A percentile compares a stretch with the other conserved stretches of the same genome.
Evolutionary conservation across 2,797 vertebrate species (phyloP).

Genomic region (Eremophila alpestris): DNA sequence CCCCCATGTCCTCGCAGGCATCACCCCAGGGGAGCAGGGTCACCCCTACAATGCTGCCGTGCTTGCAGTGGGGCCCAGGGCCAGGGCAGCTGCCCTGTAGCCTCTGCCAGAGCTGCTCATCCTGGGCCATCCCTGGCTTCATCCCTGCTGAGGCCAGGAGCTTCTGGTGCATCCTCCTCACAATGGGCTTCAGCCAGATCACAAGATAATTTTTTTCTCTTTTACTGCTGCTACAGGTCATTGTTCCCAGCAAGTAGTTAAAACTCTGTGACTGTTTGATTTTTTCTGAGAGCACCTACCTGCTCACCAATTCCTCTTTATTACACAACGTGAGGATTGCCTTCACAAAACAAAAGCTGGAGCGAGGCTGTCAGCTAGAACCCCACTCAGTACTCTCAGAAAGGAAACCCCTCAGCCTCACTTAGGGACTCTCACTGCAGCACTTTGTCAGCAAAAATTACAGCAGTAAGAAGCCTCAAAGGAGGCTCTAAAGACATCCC

Average conservation of each 20-base stretch:
- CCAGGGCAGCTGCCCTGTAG: rapidly evolving
- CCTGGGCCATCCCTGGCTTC: background rate
- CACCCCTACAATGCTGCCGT: rapidly evolving
- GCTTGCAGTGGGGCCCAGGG: rapidly evolving
- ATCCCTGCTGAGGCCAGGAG: rapidly evolving
- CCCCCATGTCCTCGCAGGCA: rapidly evolving
- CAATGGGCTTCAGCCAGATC: background rate
- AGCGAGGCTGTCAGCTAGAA: background rate
- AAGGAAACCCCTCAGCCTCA: background rate
- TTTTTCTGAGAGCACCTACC: background rate
- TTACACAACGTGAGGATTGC: background rate
- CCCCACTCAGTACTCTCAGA: rapidly evolving
- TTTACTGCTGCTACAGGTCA: background rate
- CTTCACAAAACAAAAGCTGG: background rate
- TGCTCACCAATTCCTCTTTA: background rate
- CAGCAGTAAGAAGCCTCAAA: background rate
- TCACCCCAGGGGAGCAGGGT: background rate
- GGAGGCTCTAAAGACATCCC: background rate
- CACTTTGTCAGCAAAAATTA: background rate
- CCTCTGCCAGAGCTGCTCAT: background rate
- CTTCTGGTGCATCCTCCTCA: background rate
- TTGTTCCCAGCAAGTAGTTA: background rate
- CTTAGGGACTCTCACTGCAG: background rate
- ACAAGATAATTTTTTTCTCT: rapidly evolving
- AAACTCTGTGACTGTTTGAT: background rate